Evolutionary conservation across 1,140 invertebrate species (phyloP).

Genomic region (Aphis gossypii): DNA sequence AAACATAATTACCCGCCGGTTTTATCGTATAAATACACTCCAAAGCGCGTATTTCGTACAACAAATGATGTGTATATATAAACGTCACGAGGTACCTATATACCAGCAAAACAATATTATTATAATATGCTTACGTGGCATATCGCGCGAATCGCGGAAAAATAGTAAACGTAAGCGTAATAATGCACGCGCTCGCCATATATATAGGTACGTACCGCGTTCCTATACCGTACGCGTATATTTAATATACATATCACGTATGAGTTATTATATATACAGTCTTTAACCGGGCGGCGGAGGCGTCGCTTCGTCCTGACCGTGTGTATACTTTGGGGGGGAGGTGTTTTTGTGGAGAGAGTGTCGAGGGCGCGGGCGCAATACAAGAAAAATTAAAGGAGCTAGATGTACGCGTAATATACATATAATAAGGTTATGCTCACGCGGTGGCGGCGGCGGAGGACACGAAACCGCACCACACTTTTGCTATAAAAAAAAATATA

Average conservation of each 20-base stretch:
- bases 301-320: not conserved
- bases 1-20: not conserved
- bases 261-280: not conserved
- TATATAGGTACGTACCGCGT: no score
- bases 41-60: not conserved
- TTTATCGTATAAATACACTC: not conserved
- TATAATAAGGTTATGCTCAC: not conserved
- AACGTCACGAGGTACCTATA: not conserved
- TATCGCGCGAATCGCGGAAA: not conserved
- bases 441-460: not conserved
- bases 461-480: not conserved
- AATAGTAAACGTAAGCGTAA: constrained; percentile 6
- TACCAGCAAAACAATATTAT: not conserved
- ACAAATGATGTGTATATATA: not conserved
- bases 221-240: no score
- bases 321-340: not conserved
- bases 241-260: not conserved
- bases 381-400: not conserved
- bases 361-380: not conserved
- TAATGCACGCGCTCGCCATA: not conserved
- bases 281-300: not conserved
- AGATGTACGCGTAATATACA: no score
- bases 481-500: not conserved
- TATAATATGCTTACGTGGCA: not conserved
- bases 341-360: not conserved